These are phyloP conservation scores for Monochamus saltuarius DNA, from an alignment of 1,140 invertebrate species.

Conservation along the genomic window DNA sequence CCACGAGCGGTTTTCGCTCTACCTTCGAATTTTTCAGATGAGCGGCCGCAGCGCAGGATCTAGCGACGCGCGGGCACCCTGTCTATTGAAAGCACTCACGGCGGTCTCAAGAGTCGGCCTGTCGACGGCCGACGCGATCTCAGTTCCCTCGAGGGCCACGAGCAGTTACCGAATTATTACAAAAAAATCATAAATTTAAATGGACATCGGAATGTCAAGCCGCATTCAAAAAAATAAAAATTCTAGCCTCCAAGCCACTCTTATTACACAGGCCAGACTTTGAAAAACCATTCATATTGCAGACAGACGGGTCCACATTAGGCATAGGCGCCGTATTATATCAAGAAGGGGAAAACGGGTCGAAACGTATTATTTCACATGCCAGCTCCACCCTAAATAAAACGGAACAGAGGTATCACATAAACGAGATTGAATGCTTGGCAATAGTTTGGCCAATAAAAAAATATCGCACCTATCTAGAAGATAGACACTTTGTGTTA, in stretches of 20 bases:
- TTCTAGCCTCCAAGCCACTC: neutral
- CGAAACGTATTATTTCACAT: constrained; percentile 14
- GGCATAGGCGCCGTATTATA: constrained; percentile 26
- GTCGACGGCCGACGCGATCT: no score
- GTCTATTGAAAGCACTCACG: no score
- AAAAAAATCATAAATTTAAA: constrained; percentile 16
- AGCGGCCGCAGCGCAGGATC: no score
- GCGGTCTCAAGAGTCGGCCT: no score
- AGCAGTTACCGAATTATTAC: constrained; percentile 23
- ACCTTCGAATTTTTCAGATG: no score
- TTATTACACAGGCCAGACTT: constrained; percentile 14
- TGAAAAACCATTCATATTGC: constrained; percentile 16
- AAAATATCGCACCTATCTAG: constrained; percentile 39
- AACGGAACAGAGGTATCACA: constrained; percentile 23
- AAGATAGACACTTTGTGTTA: constrained; percentile 41
- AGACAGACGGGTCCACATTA: constrained; percentile 16
- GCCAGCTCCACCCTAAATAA: constrained; percentile 21
- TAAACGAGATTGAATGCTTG: constrained; percentile 28
- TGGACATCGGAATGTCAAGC: constrained; percentile 8
- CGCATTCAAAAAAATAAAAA: constrained; percentile 28
- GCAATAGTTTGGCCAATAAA: constrained; percentile 45
- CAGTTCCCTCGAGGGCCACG: constrained; percentile 35
- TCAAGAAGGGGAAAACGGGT: constrained; percentile 5
- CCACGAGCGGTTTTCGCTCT: no score
- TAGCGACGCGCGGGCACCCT: no score